Evolutionary conservation across 1,140 invertebrate species (phyloP).

Genomic region (Tetragnatha versicolor): DNA sequence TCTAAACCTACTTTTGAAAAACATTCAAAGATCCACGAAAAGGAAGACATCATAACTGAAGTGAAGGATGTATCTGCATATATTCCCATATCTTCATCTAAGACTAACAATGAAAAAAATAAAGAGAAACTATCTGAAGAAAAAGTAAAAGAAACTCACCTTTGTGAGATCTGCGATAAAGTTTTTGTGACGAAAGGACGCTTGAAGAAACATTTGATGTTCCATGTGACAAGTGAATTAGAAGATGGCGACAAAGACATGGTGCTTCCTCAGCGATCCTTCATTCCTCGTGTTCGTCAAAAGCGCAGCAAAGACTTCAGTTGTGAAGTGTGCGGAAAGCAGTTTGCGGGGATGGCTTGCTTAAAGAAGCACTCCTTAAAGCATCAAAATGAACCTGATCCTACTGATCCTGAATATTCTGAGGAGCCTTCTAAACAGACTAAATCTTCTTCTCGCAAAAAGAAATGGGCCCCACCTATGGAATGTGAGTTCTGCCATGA

Average conservation of each 20-base stretch:
- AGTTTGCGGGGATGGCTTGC: conserved; percentile 31
- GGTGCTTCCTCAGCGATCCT: too few relatives aligned
- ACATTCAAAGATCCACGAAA: background rate
- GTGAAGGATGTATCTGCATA: background rate
- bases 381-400: conserved; percentile 1
- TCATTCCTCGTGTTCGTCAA: too few relatives aligned
- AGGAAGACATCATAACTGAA: background rate
- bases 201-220: conserved; percentile 26
- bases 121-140: background rate
- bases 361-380: conserved; percentile 17
- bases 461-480: background rate
- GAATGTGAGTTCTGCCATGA: conserved; percentile 40
- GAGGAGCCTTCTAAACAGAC: too few relatives aligned
- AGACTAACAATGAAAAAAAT: background rate
- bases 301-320: conserved; percentile 27
- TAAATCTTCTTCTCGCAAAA: too few relatives aligned
- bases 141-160: background rate
- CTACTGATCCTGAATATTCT: too few relatives aligned
- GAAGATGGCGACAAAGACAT: background rate
- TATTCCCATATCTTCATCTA: background rate
- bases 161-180: conserved; percentile 33
- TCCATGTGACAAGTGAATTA: background rate
- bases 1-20: conserved; percentile 4
- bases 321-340: conserved; percentile 24
- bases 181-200: background rate